Evolutionary conservation across 2,888 invertebrate species (phyloP).

Genomic region (Apamea sordens): DNA sequence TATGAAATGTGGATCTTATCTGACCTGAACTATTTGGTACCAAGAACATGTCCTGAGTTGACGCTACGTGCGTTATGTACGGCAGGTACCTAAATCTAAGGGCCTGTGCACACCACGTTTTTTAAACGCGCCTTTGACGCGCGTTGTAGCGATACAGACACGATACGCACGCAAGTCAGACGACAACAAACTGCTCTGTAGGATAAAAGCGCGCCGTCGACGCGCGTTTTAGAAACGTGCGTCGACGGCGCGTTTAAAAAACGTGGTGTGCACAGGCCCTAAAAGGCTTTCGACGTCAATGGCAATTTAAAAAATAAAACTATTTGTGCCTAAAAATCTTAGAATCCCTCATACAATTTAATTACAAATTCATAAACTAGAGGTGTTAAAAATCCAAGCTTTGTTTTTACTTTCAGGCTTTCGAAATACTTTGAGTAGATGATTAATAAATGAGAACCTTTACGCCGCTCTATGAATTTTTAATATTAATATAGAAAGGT

Average conservation of each 20-base stretch:
- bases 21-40: background rate
- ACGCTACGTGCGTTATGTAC: background rate
- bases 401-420: conserved; percentile 33
- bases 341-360: background rate
- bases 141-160: no score
- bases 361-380: conserved; percentile 22
- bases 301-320: background rate
- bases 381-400: conserved; percentile 22
- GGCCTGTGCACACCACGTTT: no score
- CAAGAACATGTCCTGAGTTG: background rate
- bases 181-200: no score
- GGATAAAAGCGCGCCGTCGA: no score
- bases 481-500: conserved; percentile 11
- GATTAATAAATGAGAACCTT: conserved; percentile 31
- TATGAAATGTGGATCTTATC: background rate
- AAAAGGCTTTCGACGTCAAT: background rate
- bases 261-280: no score
- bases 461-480: conserved; percentile 19
- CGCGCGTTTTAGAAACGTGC: no score
- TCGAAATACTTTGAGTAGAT: conserved; percentile 33
- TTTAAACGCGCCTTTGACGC: no score
- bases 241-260: no score
- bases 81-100: background rate
- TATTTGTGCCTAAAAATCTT: background rate
- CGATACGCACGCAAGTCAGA: no score